Evolutionary conservation across 2,113 vertebrate genomes (phyloP).

Genomic region (Rhadina sibilatrix): DNA sequence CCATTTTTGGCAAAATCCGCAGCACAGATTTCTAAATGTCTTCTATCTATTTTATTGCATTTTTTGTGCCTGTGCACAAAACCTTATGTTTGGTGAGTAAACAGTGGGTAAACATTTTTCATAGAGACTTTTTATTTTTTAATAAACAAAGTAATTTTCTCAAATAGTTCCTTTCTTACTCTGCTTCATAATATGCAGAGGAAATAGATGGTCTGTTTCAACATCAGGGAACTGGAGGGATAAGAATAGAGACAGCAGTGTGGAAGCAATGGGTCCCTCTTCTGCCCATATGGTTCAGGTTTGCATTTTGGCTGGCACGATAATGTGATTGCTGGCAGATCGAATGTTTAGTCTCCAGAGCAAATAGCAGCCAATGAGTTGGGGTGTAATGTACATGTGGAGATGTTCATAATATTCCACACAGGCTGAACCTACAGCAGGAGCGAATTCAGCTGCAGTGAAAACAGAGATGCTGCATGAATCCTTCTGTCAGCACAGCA

Average conservation of each 20-base stretch:
- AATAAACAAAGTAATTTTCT: constrained; percentile 40
- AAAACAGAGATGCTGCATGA: constrained; percentile 69
- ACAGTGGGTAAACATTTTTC: constrained; percentile 51
- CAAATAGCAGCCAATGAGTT: constrained; percentile 74
- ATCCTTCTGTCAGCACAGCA: constrained; percentile 68
- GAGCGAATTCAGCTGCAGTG: constrained; percentile 59
- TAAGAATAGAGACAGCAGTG: constrained; percentile 39
- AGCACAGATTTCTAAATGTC: constrained; percentile 67
- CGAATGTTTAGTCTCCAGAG: constrained; percentile 73
- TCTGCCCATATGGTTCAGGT: constrained; percentile 77
- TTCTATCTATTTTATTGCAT: constrained; percentile 44
- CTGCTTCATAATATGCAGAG: background rate
- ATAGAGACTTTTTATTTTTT: constrained; percentile 35
- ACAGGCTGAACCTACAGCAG: constrained; percentile 66
- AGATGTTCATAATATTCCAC: constrained; percentile 69
- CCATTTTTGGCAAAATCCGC: constrained; percentile 55
- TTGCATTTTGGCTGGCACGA: constrained; percentile 76
- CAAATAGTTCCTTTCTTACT: constrained; percentile 9
- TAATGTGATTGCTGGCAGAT: constrained; percentile 76
- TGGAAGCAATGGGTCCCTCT: constrained; percentile 67
- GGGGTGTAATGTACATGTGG: constrained; percentile 70
- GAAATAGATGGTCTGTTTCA: constrained; percentile 65
- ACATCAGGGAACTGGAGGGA: constrained; percentile 13
- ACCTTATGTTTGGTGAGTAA: constrained; percentile 62
- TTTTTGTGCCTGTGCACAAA: constrained; percentile 48